These are phyloP conservation scores for Aleiodes sp. DNA, from an alignment of 1,140 invertebrate species.

Conservation along the genomic window DNA sequence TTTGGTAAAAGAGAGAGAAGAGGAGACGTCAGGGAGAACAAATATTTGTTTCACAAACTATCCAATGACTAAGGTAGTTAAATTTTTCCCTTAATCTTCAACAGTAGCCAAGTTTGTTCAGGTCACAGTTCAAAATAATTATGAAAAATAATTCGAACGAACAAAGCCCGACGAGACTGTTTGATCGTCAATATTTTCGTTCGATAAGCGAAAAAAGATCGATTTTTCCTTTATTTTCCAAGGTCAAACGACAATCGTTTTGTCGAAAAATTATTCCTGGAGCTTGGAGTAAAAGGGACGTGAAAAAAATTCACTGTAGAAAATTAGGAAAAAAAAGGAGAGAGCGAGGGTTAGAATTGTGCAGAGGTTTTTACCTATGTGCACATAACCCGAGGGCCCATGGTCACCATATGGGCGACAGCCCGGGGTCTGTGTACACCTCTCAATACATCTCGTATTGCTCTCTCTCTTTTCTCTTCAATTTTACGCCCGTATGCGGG, in stretches of 20 bases:
- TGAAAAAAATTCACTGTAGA: no score
- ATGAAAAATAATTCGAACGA: background rate
- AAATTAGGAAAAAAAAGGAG: constrained; percentile 27
- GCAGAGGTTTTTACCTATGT: constrained; percentile 54
- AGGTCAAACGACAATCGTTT: no score
- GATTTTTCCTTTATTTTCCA: no score
- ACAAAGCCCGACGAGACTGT: constrained; percentile 26
- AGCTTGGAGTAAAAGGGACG: no score
- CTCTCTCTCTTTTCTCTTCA: background rate
- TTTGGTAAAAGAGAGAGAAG: background rate
- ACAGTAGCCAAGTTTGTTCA: background rate
- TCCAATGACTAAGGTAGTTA: background rate
- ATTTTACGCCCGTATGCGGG: constrained; percentile 49
- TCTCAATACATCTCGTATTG: constrained; percentile 41
- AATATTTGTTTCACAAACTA: constrained; percentile 13
- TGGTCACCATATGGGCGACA: constrained; percentile 64
- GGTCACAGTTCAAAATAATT: background rate
- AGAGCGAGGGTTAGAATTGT: constrained; percentile 33
- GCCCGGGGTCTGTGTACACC: constrained; percentile 55
- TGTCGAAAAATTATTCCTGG: no score
- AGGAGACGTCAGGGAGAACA: background rate
- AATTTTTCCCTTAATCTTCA: background rate
- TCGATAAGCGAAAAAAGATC: no score
- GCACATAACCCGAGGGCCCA: constrained; percentile 39
- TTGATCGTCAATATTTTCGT: no score